Base-by-base conservation (phyloP, 2,888 invertebrate genomes). In the Hemicrepidius hirtus region DNA sequence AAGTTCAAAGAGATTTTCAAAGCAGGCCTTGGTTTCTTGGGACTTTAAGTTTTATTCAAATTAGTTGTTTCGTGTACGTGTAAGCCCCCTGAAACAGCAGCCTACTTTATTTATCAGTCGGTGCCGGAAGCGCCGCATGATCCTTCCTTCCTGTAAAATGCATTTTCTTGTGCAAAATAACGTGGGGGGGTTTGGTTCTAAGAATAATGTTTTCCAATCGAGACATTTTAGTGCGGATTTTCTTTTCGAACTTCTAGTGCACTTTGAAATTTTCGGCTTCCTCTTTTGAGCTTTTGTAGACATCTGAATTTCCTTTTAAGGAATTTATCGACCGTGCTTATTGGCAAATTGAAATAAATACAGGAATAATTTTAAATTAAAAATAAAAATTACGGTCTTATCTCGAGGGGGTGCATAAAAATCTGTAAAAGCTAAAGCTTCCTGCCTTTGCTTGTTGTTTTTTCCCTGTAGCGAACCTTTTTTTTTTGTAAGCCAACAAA, bases 181-280 rank as follows among this genome's bases (percentile, higher is more conserved):
- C 24, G 5, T 24, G 46, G 20, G 20, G 6, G 46, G 18, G 16
- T 46, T 46, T 46, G 46, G 20, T 46, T 46, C 20, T 18, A 49
- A n/a, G 49, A 49, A 24, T 49, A 49, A 49, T 49, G 49, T 49
- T 49, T 49, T 49, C 21, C 49, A 49, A 49, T 49, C 49, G 49
- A 49, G 24, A 49, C 10, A 24, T 49, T 49, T 49, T 49, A 24
- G 49, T 7, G n/a, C n/a, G 49, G 16, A 44, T 24, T 24, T 49
- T 24, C 9, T 32, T 32, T 2, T 5, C 4, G 5, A 44, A 6
- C 0, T 18, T 44, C 44, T 44, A 24, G 18, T 44, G 32, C 44
- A 44, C 44, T 44, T 44, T 44, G 13, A 5, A 16, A 18, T 44
- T 44, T 44, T 44, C 5, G n/a, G 18, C 44, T 4, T 13, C 18